Base-by-base conservation (phyloP, 2,113 vertebrate genomes). In the Dasyornis broadbenti region DNA sequence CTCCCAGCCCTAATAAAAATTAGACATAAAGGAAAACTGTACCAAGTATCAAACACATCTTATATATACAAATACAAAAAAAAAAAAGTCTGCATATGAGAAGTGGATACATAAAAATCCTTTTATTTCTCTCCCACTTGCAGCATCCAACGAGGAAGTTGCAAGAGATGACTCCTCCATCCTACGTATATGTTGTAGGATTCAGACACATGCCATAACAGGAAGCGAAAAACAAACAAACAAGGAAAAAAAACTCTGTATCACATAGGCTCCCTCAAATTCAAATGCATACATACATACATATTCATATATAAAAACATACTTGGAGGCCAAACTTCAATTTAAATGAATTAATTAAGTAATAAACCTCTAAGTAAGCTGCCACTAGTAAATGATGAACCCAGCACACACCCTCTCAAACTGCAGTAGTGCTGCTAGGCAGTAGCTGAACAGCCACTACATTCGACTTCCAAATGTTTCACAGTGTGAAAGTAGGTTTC, bases 1-100 rank as follows among this genome's bases (percentile, higher is more conserved):
- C 76, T 97, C 63, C 90, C 96, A 78, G 84, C 39, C 78, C 98
- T 98, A 95, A 61, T 31, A 80, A 88, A 89, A 80, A 78, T 70
- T 4, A 95, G 66, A 96, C 56, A 95, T 5, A 93, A 68, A 95
- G 6, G 17, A 79, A 83, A 86, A 93, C 30, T 9, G 30, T 13
- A 68, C 4, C 75, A 45, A 77, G 28, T 30, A 56, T 60, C 37
- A 75, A 75, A 47, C 5, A 39, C 90, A 10, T 28, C 50, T 90
- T 72, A 72, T 2, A n/a, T 22, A 57, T 23, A 42, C 7, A 81
- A 82, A 88, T 49, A 9, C 11, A 83, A 95, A 17, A 7, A 26
- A 19, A 35, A 9, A 37, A 13, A 37, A 8, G 23, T 10, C 44
- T 89, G 82, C 17, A 28, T 87, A 63, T 39, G n/a, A 65, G 24